These are phyloP conservation scores for Phalacrocorax pelagicus DNA, from an alignment of 2,113 vertebrate species.

Conservation along the genomic window DNA sequence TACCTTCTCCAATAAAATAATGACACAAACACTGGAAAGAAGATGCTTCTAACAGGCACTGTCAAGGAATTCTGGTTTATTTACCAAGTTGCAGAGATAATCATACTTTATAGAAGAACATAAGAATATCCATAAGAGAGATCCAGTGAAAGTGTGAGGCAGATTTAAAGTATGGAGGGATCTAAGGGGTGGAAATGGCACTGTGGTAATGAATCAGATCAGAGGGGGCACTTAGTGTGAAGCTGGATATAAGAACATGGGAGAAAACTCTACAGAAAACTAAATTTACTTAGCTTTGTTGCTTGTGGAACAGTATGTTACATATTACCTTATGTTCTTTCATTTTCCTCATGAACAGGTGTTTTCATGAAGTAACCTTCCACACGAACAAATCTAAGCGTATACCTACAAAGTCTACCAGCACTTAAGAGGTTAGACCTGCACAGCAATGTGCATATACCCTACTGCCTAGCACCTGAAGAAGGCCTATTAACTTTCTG, in stretches of 20 bases:
- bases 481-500: background rate
- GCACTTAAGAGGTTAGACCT: background rate
- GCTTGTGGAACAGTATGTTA: background rate
- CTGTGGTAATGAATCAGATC: background rate
- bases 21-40: background rate
- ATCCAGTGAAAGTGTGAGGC: background rate
- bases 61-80: background rate
- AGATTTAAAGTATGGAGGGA: background rate
- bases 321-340: background rate
- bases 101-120: background rate
- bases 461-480: background rate
- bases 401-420: background rate
- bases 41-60: background rate
- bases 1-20: background rate
- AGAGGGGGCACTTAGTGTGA: background rate
- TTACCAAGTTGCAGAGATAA: background rate
- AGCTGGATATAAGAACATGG: background rate
- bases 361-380: background rate
- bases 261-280: background rate
- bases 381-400: background rate
- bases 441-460: background rate
- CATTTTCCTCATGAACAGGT: background rate
- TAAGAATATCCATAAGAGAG: background rate
- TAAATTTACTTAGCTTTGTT: background rate
- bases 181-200: background rate